phyloP scores from a whole-genome alignment of 2,888 invertebrate genomes.

The Cistogaster globosa region DNA sequence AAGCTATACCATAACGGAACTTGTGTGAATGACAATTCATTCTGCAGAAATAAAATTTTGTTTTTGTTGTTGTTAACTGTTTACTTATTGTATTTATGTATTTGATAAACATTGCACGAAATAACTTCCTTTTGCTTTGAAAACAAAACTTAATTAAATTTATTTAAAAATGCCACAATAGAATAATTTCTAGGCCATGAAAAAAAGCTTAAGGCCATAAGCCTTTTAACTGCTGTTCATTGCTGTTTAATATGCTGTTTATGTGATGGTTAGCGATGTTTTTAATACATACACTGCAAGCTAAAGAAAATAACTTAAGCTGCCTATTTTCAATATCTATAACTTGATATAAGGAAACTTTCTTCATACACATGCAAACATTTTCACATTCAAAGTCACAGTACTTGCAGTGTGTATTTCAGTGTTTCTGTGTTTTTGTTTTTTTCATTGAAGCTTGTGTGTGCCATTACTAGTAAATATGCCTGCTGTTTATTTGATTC shows the following conservation, averaged over 20 bases:
- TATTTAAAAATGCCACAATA: slow-evolving; percentile 31
- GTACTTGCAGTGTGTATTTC: too few relatives aligned
- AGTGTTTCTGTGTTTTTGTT: background rate
- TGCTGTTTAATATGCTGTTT: slow-evolving; percentile 4
- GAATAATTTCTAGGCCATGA: background rate
- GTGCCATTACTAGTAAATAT: slow-evolving; percentile 15
- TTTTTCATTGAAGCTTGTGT: slow-evolving; percentile 7
- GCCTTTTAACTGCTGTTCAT: slow-evolving; percentile 50
- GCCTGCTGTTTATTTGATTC: slow-evolving; percentile 61
- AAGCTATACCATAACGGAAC: too few relatives aligned
- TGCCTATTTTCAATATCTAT: slow-evolving; percentile 35
- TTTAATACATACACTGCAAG: background rate
- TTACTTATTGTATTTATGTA: background rate
- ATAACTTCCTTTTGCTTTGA: background rate
- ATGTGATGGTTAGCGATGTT: slow-evolving; percentile 54
- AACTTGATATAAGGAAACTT: slow-evolving; percentile 38
- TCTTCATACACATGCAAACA: slow-evolving; percentile 17
- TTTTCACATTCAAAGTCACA: background rate
- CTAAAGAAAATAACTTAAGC: background rate
- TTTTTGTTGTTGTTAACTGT: background rate
- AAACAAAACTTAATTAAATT: slow-evolving; percentile 14
- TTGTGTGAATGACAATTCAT: too few relatives aligned
- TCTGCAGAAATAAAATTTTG: too few relatives aligned
- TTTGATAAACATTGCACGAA: background rate
- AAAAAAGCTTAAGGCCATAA: slow-evolving; percentile 11